Evolutionary conservation across 2,888 invertebrate genomes (phyloP).

Genomic region (Falcaria lacertinaria): DNA sequence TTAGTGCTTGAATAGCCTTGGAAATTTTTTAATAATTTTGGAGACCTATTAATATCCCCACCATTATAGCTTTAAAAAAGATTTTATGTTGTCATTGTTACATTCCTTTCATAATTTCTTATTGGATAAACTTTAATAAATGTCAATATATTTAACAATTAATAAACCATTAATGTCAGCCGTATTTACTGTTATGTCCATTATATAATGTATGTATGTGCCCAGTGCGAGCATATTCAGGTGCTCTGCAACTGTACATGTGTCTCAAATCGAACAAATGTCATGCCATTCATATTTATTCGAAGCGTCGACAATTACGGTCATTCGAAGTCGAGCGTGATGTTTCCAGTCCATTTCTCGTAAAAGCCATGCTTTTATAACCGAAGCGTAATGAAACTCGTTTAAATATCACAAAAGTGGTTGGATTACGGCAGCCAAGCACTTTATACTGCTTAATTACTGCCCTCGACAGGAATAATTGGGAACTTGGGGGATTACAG

Average conservation of each 20-base stretch:
- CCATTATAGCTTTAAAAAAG: too few species aligned
- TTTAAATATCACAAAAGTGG: slow-evolving; percentile 78
- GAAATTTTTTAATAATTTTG: too few species aligned
- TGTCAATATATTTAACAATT: neutral
- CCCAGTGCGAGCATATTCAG: neutral
- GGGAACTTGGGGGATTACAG: slow-evolving; percentile 67
- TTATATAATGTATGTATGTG: neutral
- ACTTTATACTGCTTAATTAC: slow-evolving; percentile 77
- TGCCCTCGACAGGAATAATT: slow-evolving; percentile 73
- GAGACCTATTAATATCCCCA: too few species aligned
- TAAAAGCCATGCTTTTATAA: slow-evolving; percentile 72
- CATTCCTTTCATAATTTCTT: too few species aligned
- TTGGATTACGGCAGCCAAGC: slow-evolving; percentile 66
- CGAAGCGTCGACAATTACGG: slow-evolving; percentile 60
- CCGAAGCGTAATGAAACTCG: slow-evolving; percentile 75
- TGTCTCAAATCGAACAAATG: slow-evolving; percentile 29
- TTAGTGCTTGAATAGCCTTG: too few species aligned
- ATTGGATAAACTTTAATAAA: neutral
- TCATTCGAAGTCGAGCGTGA: slow-evolving; percentile 67
- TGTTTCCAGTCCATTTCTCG: slow-evolving; percentile 74
- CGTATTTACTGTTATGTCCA: neutral
- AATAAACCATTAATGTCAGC: neutral
- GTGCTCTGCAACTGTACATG: neutral
- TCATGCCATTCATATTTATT: slow-evolving; percentile 42
- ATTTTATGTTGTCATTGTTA: too few species aligned